Conservation (phyloP, 2,888 invertebrate genomes). For the Acleris laterana region DNA sequence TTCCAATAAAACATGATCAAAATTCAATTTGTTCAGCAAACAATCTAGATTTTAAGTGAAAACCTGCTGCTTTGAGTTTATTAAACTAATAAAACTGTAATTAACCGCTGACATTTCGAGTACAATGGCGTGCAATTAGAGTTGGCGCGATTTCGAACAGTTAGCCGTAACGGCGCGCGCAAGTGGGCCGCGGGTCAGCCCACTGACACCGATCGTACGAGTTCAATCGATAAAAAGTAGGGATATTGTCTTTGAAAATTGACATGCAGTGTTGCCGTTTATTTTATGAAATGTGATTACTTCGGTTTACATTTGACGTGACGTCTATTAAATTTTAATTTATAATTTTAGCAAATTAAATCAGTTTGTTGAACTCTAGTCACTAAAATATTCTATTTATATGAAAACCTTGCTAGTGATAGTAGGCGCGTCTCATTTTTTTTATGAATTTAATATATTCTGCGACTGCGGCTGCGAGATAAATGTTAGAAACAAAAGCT, state of each 20-base stretch:
- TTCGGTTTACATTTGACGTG: no score
- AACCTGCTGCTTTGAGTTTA: slow-evolving; percentile 17
- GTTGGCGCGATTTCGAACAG: slow-evolving; percentile 69
- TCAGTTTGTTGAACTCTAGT: no score
- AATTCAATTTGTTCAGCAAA: no score
- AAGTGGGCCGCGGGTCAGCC: slow-evolving; percentile 69
- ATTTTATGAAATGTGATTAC: neutral
- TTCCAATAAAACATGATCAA: no score
- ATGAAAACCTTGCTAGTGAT: no score
- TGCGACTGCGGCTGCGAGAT: no score
- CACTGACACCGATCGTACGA: slow-evolving; percentile 73
- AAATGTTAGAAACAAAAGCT: no score
- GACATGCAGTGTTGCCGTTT: neutral
- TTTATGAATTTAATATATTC: no score
- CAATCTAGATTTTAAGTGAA: neutral
- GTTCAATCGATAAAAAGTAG: slow-evolving; percentile 40
- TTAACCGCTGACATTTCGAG: slow-evolving; percentile 56
- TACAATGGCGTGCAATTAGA: slow-evolving; percentile 66
- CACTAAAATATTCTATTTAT: no score
- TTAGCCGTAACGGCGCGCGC: slow-evolving; percentile 75
- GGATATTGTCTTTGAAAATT: slow-evolving; percentile 14
- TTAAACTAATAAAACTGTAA: slow-evolving; percentile 37
- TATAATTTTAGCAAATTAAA: no score
- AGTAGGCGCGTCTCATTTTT: no score
- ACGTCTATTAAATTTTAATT: no score